Percentiles rank a stretch among this genome's conserved stretches.
phyloP scores from a whole-genome alignment of 2,888 invertebrate species.

The Sinhomidia bicolor region DNA sequence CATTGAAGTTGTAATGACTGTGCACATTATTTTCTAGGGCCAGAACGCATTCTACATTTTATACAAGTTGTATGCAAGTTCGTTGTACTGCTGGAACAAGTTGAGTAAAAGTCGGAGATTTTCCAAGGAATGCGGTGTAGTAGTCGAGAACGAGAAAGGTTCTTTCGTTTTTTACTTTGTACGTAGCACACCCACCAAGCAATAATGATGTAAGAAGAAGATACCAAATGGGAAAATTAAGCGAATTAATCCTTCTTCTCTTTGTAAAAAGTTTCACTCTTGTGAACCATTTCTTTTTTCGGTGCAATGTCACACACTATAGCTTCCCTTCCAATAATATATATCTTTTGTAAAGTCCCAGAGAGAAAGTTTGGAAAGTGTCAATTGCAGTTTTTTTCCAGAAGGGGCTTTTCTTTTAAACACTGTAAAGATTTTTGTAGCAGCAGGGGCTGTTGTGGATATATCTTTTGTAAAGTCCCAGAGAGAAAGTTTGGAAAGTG shows the following conservation, averaged over 20 bases:
- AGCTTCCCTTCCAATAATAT: not conserved
- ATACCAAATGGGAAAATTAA: conserved; percentile 30
- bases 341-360: not conserved
- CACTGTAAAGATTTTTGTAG: not conserved
- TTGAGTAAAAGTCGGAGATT: not conserved
- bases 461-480: not conserved
- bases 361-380: conserved; percentile 20
- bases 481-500: conserved; percentile 20
- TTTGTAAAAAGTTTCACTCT: not conserved
- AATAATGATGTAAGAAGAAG: not conserved
- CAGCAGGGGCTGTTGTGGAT: too few relatives aligned
- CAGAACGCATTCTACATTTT: not conserved
- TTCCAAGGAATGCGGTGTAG: too few relatives aligned
- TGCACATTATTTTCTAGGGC: too few relatives aligned
- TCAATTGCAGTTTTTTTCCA: conserved; percentile 5
- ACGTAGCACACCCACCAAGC: too few relatives aligned
- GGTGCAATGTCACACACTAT: not conserved
- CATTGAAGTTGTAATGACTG: not conserved
- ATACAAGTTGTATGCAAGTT: not conserved
- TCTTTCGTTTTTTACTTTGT: not conserved
- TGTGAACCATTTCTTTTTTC: not conserved
- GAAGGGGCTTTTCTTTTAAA: not conserved
- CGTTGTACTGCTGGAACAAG: not conserved
- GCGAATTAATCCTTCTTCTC: conserved; percentile 26
- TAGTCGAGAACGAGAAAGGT: not conserved